Conservation (phyloP, 2,797 vertebrate species). For the Sciurus carolinensis region DNA sequence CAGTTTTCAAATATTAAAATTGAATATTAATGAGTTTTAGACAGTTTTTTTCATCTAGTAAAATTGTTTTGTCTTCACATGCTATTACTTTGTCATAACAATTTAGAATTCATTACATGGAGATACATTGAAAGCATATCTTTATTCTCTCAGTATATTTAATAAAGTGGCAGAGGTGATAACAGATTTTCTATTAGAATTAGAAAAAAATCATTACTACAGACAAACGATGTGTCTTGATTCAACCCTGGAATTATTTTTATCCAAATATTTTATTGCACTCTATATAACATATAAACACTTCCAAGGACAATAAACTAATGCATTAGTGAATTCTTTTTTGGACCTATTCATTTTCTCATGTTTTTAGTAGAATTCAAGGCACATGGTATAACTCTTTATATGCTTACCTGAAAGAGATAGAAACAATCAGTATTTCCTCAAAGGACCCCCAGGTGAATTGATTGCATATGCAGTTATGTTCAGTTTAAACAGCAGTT, state of each 20-base stretch:
- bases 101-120: background rate
- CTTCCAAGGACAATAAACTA: background rate
- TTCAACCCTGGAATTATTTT: background rate
- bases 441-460: background rate
- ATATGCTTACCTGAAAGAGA: background rate
- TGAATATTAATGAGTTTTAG: background rate
- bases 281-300: background rate
- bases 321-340: background rate
- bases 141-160: background rate
- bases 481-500: background rate
- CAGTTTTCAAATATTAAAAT: constrained; percentile 23
- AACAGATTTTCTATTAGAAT: background rate
- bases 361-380: background rate
- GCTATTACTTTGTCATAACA: background rate
- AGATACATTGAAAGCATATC: background rate
- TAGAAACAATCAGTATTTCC: background rate
- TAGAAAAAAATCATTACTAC: background rate
- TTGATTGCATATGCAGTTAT: background rate
- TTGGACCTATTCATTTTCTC: background rate
- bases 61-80: background rate
- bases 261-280: background rate
- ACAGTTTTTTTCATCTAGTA: background rate
- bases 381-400: background rate
- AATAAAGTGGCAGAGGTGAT: background rate
- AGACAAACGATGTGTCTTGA: background rate